Percentiles rank a stretch among this genome's conserved stretches.
phyloP scores from a whole-genome alignment of 2,797 vertebrate species.

The Sarcophilus harrisii region DNA sequence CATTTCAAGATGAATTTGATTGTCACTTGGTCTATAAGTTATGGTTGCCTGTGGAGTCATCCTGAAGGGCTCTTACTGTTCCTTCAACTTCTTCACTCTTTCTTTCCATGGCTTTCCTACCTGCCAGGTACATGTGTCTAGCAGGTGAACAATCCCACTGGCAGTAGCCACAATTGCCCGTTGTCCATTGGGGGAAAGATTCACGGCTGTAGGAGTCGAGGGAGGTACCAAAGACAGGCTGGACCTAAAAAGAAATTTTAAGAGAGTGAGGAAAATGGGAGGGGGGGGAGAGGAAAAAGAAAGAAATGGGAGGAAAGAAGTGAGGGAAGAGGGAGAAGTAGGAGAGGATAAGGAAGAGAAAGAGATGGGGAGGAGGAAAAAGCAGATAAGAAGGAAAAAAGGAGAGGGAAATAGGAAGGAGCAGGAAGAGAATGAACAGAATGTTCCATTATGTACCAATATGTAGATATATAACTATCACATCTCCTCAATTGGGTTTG shows the following conservation, averaged over 20 bases:
- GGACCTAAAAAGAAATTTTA: slow-evolving; percentile 28
- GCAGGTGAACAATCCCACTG: slow-evolving; percentile 87
- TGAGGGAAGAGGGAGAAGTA: neutral
- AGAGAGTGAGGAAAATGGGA: neutral
- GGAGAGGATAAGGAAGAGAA: neutral
- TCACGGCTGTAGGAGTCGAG: slow-evolving; percentile 82
- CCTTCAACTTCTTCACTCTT: neutral
- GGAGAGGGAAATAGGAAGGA: neutral
- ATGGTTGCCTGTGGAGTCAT: neutral
- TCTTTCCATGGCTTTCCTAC: slow-evolving; percentile 64
- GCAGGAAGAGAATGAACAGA: neutral
- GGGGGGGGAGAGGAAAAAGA: neutral
- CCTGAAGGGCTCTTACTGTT: neutral
- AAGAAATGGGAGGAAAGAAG: neutral
- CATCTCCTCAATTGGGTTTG: neutral
- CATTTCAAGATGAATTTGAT: neutral
- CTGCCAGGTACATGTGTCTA: slow-evolving; percentile 88
- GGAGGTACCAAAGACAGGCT: slow-evolving; percentile 57
- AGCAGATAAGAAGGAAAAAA: neutral
- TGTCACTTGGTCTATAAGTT: neutral
- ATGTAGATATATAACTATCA: neutral
- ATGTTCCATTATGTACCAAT: neutral
- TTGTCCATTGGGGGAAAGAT: slow-evolving; percentile 82
- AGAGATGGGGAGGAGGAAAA: neutral
- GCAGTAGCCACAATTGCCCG: slow-evolving; percentile 88